Evolutionary conservation across 92 coral and sea anemone species (phyloP), one percentile per base, ranked within the genome.

Genomic region (Siderastrea siderea): DNA sequence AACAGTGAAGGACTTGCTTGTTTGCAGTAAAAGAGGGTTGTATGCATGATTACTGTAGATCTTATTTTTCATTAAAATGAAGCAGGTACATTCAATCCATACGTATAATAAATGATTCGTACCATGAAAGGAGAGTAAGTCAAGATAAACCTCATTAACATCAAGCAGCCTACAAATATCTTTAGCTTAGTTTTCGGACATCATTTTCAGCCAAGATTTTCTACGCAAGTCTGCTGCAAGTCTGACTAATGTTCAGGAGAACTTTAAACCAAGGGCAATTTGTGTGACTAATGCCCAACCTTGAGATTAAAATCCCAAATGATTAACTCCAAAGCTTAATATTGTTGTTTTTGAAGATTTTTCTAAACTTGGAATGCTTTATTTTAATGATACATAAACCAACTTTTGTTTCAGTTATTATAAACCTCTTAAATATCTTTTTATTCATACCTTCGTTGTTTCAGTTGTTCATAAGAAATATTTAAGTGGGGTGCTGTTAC

Each of bases 291-390:
- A 59, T 61, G 9, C 26, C 50, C 43, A 68, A 81, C n/a, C 16
- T 14, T 69, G 47, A 46, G 57, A 53, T 68, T 68, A 68, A 15
- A 17, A 72, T 52, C 61, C 65, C 63, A 9, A 82, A 69, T 57
- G 69, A 57, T 82, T 26, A 26, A 26, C 38, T 68, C 45, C 54
- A 69, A 71, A 74, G 13, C 64, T 71, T n/a, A 65, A 80, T 66
- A 38, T 45, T 82, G 86, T 82, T 82, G 86, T 69, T 57, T 71
- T 69, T 57, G 26, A 69, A 82, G 78, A 82, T 82, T 70, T 70
- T 55, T 48, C 78, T 19, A n/a, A 82, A 70, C 53, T 69, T 69
- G 86, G 77, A 68, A 82, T 82, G 75, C 57, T 70, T 69, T 53
- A 71, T 53, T 70, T 49, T 70, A 13, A 26, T 79, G 5, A 51